Conservation (phyloP, 2,888 invertebrate genomes). For the Uropetala carovei region DNA sequence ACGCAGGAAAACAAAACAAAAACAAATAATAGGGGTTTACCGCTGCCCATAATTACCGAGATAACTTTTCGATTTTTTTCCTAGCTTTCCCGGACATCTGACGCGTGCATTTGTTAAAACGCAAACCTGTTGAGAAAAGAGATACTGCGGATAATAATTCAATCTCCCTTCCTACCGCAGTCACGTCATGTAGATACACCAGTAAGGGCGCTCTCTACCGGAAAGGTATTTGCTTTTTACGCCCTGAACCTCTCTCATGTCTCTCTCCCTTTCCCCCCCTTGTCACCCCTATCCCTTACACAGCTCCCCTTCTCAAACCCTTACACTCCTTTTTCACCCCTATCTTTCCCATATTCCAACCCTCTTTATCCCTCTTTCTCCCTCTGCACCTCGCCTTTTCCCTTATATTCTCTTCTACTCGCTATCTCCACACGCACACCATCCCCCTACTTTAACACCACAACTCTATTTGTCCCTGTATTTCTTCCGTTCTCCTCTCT, state of each 20-base stretch:
- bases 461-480: too few species aligned
- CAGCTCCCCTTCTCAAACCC: not conserved
- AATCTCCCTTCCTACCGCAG: not conserved
- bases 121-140: constrained; percentile 23
- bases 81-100: not conserved
- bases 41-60: not conserved
- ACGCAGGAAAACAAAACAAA: not conserved
- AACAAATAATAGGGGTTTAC: not conserved
- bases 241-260: not conserved
- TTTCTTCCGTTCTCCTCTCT: too few species aligned
- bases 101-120: not conserved
- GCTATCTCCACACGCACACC: too few species aligned
- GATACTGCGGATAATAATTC: not conserved
- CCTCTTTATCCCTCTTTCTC: not conserved
- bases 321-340: not conserved
- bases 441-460: too few species aligned
- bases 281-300: not conserved
- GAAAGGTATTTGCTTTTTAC: constrained; percentile 10
- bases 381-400: not conserved
- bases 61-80: too few species aligned
- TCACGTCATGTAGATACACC: constrained; percentile 11
- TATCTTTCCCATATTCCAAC: not conserved
- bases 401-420: not conserved
- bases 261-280: too few species aligned
- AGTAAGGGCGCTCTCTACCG: constrained; percentile 1